Percentiles rank a stretch among this genome's conserved stretches.
phyloP scores from a whole-genome alignment of 2,797 vertebrate genomes.

The Schizopygopsis malacanthus region DNA sequence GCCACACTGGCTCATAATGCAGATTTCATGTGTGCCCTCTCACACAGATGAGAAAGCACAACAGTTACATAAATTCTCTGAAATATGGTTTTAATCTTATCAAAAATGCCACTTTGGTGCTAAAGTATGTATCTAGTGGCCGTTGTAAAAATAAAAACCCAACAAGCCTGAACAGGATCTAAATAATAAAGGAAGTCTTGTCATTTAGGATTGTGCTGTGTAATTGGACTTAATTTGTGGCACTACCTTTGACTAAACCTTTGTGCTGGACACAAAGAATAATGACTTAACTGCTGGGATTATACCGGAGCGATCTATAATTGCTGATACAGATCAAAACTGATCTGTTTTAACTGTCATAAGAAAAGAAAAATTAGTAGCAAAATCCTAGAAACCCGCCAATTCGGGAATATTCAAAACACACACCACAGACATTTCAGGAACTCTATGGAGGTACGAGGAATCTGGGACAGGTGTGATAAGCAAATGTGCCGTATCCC shows the following conservation, averaged over 20 bases:
- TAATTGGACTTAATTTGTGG: background rate
- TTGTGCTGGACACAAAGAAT: background rate
- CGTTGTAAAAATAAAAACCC: background rate
- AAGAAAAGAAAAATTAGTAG: background rate
- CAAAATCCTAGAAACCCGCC: background rate
- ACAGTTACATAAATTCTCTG: background rate
- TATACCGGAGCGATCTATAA: background rate
- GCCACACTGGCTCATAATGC: background rate
- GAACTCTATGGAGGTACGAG: slow-evolving; percentile 18
- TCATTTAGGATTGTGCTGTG: background rate
- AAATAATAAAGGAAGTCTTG: background rate
- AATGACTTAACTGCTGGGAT: background rate
- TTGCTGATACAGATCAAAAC: background rate
- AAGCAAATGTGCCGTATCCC: slow-evolving; percentile 19
- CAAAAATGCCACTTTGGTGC: background rate
- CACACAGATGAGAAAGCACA: slow-evolving; percentile 1
- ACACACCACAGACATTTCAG: slow-evolving; percentile 19
- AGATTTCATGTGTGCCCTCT: background rate
- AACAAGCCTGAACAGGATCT: background rate
- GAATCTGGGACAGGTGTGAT: slow-evolving; percentile 19
- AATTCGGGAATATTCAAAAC: background rate
- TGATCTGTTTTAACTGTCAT: background rate
- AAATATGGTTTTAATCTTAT: slow-evolving; percentile 28
- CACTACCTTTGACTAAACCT: background rate
- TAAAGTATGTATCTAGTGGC: background rate